Conservation (phyloP, 2,888 invertebrate species). For the Dicranocentrus wangi region DNA sequence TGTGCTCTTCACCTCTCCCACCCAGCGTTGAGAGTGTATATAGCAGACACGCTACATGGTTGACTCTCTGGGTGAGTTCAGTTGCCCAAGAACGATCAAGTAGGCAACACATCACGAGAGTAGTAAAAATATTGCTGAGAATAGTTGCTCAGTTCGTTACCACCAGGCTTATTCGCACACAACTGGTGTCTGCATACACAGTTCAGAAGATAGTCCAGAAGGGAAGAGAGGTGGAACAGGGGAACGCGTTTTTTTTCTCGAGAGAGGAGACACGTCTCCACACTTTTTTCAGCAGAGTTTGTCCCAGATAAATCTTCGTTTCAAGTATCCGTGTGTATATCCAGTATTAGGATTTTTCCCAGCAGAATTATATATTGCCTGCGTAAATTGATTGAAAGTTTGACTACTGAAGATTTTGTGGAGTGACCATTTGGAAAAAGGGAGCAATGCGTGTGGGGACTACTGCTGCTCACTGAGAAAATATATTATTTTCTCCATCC, state of each 20-base stretch:
- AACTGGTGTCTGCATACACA: conserved; percentile 13
- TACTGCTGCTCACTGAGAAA: no score
- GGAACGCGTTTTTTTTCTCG: not conserved
- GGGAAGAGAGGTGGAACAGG: conserved; percentile 4
- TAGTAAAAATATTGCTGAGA: not conserved
- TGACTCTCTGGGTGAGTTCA: conserved; percentile 50
- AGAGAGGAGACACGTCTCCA: not conserved
- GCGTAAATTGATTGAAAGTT: no score
- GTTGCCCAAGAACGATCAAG: conserved; percentile 61
- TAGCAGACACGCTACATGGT: not conserved
- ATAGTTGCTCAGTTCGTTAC: conserved; percentile 40
- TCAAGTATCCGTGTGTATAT: not conserved
- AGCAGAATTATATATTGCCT: no score
- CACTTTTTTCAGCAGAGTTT: not conserved
- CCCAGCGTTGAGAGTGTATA: no score
- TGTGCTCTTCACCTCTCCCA: no score
- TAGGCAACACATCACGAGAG: conserved; percentile 43
- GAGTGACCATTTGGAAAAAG: not conserved
- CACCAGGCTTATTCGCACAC: conserved; percentile 26
- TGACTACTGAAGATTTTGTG: no score
- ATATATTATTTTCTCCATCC: no score
- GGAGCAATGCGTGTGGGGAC: not conserved
- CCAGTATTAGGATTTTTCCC: not conserved
- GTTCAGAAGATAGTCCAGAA: conserved; percentile 15
- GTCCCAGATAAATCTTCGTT: conserved; percentile 5